Base-by-base conservation (phyloP, 2,797 vertebrate genomes). In the Podarcis siculus region DNA sequence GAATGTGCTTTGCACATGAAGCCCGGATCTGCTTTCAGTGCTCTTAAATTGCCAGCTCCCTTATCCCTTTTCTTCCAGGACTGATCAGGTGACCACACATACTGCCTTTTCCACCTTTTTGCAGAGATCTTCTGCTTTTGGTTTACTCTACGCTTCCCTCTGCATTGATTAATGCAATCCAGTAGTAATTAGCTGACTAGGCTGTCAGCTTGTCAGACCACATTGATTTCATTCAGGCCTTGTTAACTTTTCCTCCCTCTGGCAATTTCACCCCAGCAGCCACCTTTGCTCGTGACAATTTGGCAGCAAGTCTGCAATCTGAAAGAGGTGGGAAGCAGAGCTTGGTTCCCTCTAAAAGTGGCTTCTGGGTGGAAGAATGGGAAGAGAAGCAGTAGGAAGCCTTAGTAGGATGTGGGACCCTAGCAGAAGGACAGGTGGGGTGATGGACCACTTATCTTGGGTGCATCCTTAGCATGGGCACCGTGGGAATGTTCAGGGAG, bases 191-290 rank as follows among this genome's bases (percentile, higher is more conserved):
- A 87, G 86, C 71, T 76, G 32, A 32, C 55, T 76, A 2, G 71
- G 86, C 71, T 87, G 79, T 82, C 79, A 82, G 72, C 79, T 64
- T 87, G 86, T 87, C 79, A 87, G 86, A 82, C 55, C 79, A 49
- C 79, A 87, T 87, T 66, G 79, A 87, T 75, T 87, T 82, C 86
- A 87, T 87, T 76, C 86, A 87, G 79, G 86, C 79, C 86, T 75
- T 87, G 79, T 82, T 87, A 87, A 82, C 82, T 87, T 66, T 45
- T 35, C 69, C 39, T 82, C 79, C 86, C 71, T 19, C 19, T 66
- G 79, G 86, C 86, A 42, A 76, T 49, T 82, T 87, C 79, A 87
- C 79, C 79, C 79, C 5, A 42, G 79, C 49, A 27, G 37, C 79
- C 79, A 87, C 86, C 86, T 87, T 76, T 76, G 71, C 55, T 73